Evolutionary conservation across 2,797 vertebrate genomes (phyloP), one percentile per base, ranked within the genome.

Genomic region (Clamator glandarius): DNA sequence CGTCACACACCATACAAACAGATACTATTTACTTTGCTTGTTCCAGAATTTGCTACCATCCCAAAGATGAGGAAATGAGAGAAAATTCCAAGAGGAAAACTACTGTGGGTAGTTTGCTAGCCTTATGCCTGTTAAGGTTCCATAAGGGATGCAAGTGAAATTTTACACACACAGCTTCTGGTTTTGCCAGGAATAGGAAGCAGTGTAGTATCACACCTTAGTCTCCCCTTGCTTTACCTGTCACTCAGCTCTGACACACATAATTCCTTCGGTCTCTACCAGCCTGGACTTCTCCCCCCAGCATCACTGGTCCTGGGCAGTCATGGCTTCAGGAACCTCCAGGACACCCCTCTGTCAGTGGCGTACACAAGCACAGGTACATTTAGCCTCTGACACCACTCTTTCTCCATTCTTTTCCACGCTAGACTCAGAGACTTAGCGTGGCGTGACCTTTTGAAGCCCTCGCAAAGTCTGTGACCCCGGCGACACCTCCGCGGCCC

Each of bases 381-480:
- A 2, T 10, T 14, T 12, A 24, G 20, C 16, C 50, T 17, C 36
- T 5, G 70, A 5, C 67, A 15, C 10, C 21, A 4, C 21, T 1
- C 29, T 6, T 10, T 18, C 41, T 13, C 19, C 28, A 1, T 15
- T 18, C 9, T 18, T 5, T 5, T 7, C 2, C 50, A 7, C 2
- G 20, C 28, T 0, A 6, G 50, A 2, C 3, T 1, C 4, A 15
- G 26, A 1, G 9, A 0, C 3, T 0, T 61, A 26, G 24, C 28
- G 2, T 1, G 54, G 26, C 41, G 35, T 0, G 69, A 0, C 15
- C 55, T 9, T 15, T 2, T 1, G 14, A 4, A 19, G 61, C 41
- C 1, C 25, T 1, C 2, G 9, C 21, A 2, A 8, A 12, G 41
- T 15, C 46, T 0, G 5, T 2, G 52, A 9, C 18, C 4, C 16